These are phyloP conservation scores for Isurus oxyrinchus DNA, from an alignment of 2,113 vertebrate species.

Conservation along the genomic window DNA sequence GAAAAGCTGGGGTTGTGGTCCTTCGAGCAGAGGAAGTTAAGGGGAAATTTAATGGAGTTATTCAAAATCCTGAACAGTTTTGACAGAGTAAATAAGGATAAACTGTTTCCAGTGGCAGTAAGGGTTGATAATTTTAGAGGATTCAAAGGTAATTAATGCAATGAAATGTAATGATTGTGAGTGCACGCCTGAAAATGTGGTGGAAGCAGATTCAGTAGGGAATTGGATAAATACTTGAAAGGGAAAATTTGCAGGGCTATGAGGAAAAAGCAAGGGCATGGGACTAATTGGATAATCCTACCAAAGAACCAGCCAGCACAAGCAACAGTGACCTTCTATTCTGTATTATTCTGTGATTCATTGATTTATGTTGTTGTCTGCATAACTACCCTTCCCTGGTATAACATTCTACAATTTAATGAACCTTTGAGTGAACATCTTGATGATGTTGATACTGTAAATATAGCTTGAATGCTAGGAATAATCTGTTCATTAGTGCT, in stretches of 20 bases:
- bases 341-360: not conserved
- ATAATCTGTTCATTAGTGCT: not conserved
- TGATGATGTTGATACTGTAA: slow-evolving; percentile 3
- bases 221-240: not conserved
- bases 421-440: not conserved
- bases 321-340: not conserved
- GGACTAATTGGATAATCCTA: not conserved
- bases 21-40: no score
- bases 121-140: no score
- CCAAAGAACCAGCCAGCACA: not conserved
- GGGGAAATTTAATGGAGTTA: no score
- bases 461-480: not conserved
- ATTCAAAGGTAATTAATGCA: not conserved
- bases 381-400: not conserved
- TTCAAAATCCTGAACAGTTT: no score
- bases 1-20: no score
- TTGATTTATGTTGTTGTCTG: not conserved
- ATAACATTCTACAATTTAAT: not conserved
- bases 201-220: not conserved
- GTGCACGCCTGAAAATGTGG: not conserved
- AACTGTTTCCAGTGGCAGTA: no score
- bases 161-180: not conserved
- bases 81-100: no score
- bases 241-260: not conserved
- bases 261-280: not conserved